phyloP scores from a whole-genome alignment of 2,888 invertebrate species.

The Trachelus iudaicus region DNA sequence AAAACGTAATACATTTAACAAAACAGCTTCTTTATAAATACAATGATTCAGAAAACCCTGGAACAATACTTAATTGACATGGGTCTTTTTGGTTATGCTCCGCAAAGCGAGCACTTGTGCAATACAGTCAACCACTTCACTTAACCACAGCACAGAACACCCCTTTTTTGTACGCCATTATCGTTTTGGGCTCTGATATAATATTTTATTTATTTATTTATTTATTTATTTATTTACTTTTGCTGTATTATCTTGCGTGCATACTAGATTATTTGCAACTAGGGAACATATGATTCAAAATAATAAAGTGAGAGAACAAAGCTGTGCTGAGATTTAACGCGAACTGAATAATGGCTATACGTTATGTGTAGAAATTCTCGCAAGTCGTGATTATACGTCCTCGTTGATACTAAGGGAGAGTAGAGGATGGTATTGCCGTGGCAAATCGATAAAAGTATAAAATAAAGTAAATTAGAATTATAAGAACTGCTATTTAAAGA shows the following conservation, averaged over 20 bases:
- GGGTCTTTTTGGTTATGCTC: conserved; percentile 17
- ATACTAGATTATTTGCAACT: conserved; percentile 9
- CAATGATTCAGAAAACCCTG: conserved; percentile 23
- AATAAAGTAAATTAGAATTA: not conserved
- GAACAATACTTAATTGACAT: conserved; percentile 23
- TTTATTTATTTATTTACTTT: conserved; percentile 19
- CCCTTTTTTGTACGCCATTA: conserved; percentile 47
- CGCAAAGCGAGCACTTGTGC: conserved; percentile 21
- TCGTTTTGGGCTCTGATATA: conserved; percentile 48
- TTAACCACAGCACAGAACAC: conserved; percentile 45
- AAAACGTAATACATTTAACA: conserved; percentile 7
- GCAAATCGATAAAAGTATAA: not conserved
- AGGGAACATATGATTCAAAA: conserved; percentile 6
- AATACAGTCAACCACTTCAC: conserved; percentile 27
- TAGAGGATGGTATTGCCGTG: not conserved
- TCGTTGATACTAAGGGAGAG: not conserved
- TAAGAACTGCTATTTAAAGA: not conserved
- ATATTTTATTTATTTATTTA: conserved; percentile 26
- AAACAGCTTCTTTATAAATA: conserved; percentile 10
- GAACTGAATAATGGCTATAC: conserved; percentile 12
- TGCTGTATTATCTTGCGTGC: conserved; percentile 6
- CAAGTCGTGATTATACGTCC: not conserved
- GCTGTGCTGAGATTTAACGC: conserved; percentile 9
- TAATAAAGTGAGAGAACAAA: not conserved
- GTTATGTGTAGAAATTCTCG: not conserved